phyloP scores from a whole-genome alignment of 37 sponge, comb jelly and placozoan genomes.

The Beroe ovata region DNA sequence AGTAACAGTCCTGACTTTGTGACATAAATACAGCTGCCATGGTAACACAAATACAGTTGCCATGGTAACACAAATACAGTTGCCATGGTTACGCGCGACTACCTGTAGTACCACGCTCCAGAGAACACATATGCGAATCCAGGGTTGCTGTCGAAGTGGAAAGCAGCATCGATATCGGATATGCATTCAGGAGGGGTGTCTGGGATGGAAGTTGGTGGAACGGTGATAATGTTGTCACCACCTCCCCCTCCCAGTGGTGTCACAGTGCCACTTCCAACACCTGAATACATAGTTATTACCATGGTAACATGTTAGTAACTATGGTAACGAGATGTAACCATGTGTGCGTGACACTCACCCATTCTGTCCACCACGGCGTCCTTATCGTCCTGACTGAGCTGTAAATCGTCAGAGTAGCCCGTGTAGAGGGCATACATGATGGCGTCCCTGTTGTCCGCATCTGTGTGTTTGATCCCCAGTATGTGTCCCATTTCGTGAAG shows the following conservation, averaged over 20 bases:
- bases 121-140: slow-evolving; percentile 20
- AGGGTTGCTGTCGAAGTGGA: not conserved
- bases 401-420: slow-evolving; percentile 30
- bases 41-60: too few relatives aligned
- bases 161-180: not conserved
- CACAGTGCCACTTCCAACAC: not conserved
- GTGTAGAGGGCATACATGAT: slow-evolving; percentile 45
- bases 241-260: not conserved
- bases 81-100: too few relatives aligned
- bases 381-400: slow-evolving; percentile 9
- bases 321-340: too few relatives aligned
- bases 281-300: too few relatives aligned
- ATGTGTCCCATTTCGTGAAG: slow-evolving; percentile 33
- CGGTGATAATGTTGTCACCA: not conserved
- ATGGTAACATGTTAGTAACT: too few relatives aligned
- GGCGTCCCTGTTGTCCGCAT: not conserved
- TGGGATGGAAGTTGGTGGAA: not conserved
- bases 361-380: slow-evolving; percentile 4
- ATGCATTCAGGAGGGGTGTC: slow-evolving; percentile 11
- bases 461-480: not conserved
- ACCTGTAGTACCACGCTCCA: slow-evolving; percentile 39
- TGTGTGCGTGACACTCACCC: too few relatives aligned
- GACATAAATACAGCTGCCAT: too few relatives aligned
- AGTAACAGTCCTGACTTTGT: too few relatives aligned
- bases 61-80: too few relatives aligned